Base-by-base conservation (phyloP, 2,113 vertebrate species). In the Phylloscopus trochilus region DNA sequence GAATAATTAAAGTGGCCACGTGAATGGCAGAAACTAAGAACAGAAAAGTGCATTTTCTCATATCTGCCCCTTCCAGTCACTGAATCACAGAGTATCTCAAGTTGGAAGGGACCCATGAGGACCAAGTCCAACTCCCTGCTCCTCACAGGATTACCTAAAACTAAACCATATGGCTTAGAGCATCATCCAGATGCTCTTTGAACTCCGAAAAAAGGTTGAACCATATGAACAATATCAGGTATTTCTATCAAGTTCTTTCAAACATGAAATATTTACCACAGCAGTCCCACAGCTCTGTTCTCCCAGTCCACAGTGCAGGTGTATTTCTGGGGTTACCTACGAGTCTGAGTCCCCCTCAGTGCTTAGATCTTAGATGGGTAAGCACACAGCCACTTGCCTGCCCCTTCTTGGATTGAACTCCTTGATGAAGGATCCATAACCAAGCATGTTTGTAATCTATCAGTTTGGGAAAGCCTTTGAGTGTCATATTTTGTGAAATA, bases 201-300 rank as follows among this genome's bases (percentile, higher is more conserved):
- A 83, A 63, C 37, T 83, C 43, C 13, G 3, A 63, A 43, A 49
- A 76, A 49, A 56, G 18, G 4, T 33, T 63, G 56, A 83, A 43
- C 15, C 27, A 37, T 21, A 80, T 26, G 41, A 67, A 31, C 33
- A 67, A 67, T 37, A 67, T 56, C n/a, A 67, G 35, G 37, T 43
- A 37, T 51, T 63, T 83, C 44, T 53, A 56, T 37, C 31, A 16
- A 63, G 22, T 77, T 56, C 31, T 70, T 90, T 37, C 35, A 56
- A 53, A 77, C 0, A 0, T 49, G 35, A 62, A 69, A 31, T 15
- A 1, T 43, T 69, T 31, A 33, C 41, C 13, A 8, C 7, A 69
- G 63, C 21, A 83, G 28, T 56, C 55, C 7, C 24, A 56, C 21
- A 72, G 47, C 44, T 67, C 43, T 52, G 11, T 27, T 83, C 28